Base-by-base conservation (phyloP, 2,113 vertebrate species). In the Circaetus cinerascens region DNA sequence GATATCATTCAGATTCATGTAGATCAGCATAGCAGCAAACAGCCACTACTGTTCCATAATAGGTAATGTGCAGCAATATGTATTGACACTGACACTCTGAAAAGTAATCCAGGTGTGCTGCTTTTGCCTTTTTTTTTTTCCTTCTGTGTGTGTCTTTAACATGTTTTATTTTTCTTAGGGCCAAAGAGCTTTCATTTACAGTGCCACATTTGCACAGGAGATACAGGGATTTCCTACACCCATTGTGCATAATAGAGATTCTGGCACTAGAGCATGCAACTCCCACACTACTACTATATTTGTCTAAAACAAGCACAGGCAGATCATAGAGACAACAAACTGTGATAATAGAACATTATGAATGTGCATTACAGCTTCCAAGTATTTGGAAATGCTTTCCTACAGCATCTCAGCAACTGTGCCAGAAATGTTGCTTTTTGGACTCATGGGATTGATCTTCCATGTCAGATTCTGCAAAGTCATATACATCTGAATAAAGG, bases 281-380 rank as follows among this genome's bases (percentile, higher is more conserved):
- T 95, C 95, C 91, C 72, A 89, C 94, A 57, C 22, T 34, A 64
- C 67, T 78, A 5, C 79, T 89, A 51, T 22, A 50, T 93, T 74
- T 75, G 60, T 78, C 55, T 89, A 68, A 26, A 89, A 74, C 95
- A 96, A 93, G 89, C 81, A 93, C 46, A 30, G 91, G 66, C 95
- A 95, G 80, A 90, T 92, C 86, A 74, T 1, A 84, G 66, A 92
- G 75, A 77, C 63, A 78, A 75, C 51, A 91, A 62, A 25, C 11
- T 15, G 45, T 18, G 84, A 56, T 40, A 62, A 48, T 1, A 56
- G 66, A 71, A 62, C 17, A 1, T 56, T 43, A 15, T 57, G 57
- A 67, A 83, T 5, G 57, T 46, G 66, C 36, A 51, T 4, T 23
- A 27, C 43, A 64, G 60, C 64, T 91, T 82, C 69, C 87, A 91